Percentiles rank a stretch among this genome's conserved stretches.
These are phyloP conservation scores for Haemorhous mexicanus DNA, from an alignment of 2,113 vertebrate species.

Conservation along the genomic window DNA sequence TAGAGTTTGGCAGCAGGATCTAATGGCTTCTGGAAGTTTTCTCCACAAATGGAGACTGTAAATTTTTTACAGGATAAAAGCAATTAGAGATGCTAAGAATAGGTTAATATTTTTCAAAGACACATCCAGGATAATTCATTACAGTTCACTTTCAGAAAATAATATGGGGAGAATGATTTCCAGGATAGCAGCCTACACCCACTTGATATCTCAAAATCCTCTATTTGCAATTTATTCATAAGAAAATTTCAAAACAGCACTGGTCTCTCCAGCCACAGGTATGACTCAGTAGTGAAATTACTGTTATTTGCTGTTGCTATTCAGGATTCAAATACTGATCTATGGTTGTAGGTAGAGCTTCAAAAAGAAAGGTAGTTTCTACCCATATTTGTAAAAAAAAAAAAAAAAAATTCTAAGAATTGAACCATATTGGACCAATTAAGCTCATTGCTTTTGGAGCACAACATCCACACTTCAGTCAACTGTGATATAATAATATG, in stretches of 20 bases:
- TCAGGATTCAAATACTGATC: not conserved
- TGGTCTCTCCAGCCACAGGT: not conserved
- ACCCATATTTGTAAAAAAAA: not conserved
- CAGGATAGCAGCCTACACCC: not conserved
- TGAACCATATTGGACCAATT: not conserved
- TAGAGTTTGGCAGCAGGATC: not conserved
- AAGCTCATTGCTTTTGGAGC: not conserved
- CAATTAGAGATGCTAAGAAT: not conserved
- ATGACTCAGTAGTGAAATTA: not conserved
- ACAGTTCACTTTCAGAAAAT: not conserved
- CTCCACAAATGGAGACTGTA: not conserved
- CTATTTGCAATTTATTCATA: not conserved
- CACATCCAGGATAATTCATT: not conserved
- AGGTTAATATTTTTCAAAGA: not conserved
- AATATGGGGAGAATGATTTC: not conserved
- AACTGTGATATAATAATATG: not conserved
- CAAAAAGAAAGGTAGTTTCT: not conserved
- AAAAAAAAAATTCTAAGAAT: not conserved
- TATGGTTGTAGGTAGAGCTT: not conserved
- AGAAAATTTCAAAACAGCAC: not conserved
- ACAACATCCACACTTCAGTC: not conserved
- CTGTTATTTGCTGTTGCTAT: not conserved
- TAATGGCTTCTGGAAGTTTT: not conserved
- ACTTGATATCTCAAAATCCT: not conserved
- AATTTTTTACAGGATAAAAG: not conserved